A percentile compares a stretch with the other conserved stretches of the same genome.
phyloP scores from a whole-genome alignment of 2,113 vertebrate species.

The Eretmochelys imbricata region DNA sequence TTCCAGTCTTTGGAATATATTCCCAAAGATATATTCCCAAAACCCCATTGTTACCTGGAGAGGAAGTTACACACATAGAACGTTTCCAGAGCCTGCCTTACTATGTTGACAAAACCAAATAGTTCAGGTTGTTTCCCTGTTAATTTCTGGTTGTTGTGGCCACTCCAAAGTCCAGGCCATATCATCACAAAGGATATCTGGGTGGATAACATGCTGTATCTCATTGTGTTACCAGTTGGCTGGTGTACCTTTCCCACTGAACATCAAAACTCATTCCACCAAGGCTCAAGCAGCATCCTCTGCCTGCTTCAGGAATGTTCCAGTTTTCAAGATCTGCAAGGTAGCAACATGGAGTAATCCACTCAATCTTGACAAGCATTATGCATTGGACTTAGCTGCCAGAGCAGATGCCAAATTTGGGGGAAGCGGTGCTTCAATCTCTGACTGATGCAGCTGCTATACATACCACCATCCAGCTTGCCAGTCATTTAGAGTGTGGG shows the following conservation, averaged over 20 bases:
- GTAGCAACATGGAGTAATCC: fast-evolving
- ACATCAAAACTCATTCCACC: background rate
- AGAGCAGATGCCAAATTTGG: background rate
- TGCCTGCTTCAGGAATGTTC: background rate
- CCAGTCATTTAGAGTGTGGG: background rate
- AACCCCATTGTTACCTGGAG: background rate
- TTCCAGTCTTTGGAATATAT: background rate
- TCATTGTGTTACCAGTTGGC: background rate
- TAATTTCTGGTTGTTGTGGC: background rate
- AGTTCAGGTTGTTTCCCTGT: background rate
- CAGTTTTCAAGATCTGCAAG: background rate
- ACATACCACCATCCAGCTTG: background rate
- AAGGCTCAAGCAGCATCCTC: background rate
- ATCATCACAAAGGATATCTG: background rate
- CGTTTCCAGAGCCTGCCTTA: background rate
- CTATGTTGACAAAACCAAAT: background rate
- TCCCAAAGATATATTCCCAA: background rate
- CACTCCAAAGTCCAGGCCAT: background rate
- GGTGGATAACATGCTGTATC: background rate
- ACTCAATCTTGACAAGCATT: fast-evolving
- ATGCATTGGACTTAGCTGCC: background rate
- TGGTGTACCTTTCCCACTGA: background rate
- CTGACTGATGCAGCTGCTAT: background rate
- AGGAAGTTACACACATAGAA: background rate
- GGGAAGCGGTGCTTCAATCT: background rate